Evolutionary conservation across 2,113 vertebrate species (phyloP).

Genomic region (Nettapus auritus): DNA sequence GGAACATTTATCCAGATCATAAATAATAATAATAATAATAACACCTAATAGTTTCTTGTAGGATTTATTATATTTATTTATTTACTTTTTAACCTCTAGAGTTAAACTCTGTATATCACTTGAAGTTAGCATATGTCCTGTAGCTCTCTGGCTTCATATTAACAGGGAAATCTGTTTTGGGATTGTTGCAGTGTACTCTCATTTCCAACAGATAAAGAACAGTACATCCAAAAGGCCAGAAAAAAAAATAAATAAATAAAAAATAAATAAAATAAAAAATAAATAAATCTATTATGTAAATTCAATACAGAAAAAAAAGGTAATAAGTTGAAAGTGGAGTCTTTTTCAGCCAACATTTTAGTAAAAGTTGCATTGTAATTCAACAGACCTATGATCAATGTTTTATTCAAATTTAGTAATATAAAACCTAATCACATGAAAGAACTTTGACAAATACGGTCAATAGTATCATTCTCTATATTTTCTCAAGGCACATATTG

Average conservation of each 20-base stretch:
- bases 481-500: neutral
- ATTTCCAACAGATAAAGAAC: neutral
- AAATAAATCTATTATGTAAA: neutral
- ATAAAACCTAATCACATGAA: neutral
- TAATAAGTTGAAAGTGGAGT: neutral
- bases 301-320: neutral
- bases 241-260: neutral
- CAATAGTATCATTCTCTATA: neutral
- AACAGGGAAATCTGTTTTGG: neutral
- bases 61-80: neutral
- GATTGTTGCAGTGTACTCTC: neutral
- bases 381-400: fast-evolving
- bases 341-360: neutral
- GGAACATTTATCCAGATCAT: neutral
- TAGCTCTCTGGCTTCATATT: neutral
- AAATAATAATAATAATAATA: too few relatives aligned
- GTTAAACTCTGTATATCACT: neutral
- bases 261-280: too few relatives aligned
- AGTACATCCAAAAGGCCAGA: neutral
- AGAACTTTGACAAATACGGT: neutral
- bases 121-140: neutral
- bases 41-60: neutral
- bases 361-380: neutral
- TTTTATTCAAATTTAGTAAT: conserved; percentile 23
- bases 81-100: neutral